Evolutionary conservation across 2,888 invertebrate genomes (phyloP).

Genomic region (Drosophila cyrtoloma): DNA sequence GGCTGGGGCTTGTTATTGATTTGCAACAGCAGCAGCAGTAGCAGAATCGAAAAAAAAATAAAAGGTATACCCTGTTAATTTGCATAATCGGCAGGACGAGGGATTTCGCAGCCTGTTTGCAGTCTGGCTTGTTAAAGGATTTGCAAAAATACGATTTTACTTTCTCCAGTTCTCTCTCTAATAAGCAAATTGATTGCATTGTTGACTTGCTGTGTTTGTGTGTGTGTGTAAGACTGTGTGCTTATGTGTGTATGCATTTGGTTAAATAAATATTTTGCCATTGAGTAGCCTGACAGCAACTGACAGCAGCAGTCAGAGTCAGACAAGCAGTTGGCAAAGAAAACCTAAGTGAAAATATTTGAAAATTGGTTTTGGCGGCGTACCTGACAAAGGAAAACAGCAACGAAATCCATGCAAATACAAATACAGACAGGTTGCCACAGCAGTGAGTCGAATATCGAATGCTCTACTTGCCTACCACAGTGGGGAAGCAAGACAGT

Average conservation of each 20-base stretch:
- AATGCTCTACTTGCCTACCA: slow-evolving; percentile 12
- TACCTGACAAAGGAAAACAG: slow-evolving; percentile 79
- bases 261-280: slow-evolving; percentile 74
- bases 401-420: slow-evolving; percentile 54
- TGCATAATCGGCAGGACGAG: slow-evolving; percentile 68
- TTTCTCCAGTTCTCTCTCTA: slow-evolving; percentile 49
- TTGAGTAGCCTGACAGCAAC: slow-evolving; percentile 63
- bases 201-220: slow-evolving; percentile 58
- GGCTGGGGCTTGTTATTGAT: slow-evolving; percentile 64
- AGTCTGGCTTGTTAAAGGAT: slow-evolving; percentile 72
- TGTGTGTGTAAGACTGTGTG: slow-evolving; percentile 19
- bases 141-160: slow-evolving; percentile 65
- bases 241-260: slow-evolving; percentile 51
- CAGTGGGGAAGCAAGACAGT: background rate
- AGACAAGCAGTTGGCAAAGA: slow-evolving; percentile 28
- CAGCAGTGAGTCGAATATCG: slow-evolving; percentile 24
- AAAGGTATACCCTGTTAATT: slow-evolving; percentile 59
- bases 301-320: slow-evolving; percentile 39
- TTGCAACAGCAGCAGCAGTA: slow-evolving; percentile 25
- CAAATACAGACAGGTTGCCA: slow-evolving; percentile 15
- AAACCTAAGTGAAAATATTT: slow-evolving; percentile 82
- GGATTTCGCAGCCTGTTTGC: slow-evolving; percentile 45
- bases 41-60: background rate
- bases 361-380: slow-evolving; percentile 82
- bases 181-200: slow-evolving; percentile 72